Evolutionary conservation across 2,888 invertebrate genomes (phyloP), one percentile per base, ranked within the genome.

Genomic region (Microctonus aethiopoides): DNA sequence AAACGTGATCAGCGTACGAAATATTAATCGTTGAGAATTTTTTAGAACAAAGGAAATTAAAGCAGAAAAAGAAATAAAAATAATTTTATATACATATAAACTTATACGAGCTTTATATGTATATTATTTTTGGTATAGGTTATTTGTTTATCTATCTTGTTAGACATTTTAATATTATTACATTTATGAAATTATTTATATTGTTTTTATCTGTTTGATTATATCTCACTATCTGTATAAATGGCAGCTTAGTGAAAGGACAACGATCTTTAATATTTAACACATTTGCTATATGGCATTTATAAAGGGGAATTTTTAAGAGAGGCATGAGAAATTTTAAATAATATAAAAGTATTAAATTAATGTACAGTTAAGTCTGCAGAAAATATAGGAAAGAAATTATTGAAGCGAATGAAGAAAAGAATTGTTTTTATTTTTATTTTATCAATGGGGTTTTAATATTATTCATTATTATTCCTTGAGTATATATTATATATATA

Each of bases 161-260:
- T n/a, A n/a, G n/a, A n/a, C n/a, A n/a, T n/a, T n/a, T n/a, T n/a
- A n/a, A n/a, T n/a, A n/a, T n/a, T n/a, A n/a, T n/a, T n/a, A n/a
- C n/a, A n/a, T n/a, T n/a, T 29, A 5, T 46, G 46, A 41, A 6
- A 16, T 4, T 5, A n/a, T 46, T n/a, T 16, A 3, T 46, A 3
- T 46, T 46, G 4, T 29, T 6, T 56, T 36, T 56, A 56, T 29
- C 22, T 20, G 11, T 32, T 24, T 24, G 26, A 11, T 22, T 39
- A 36, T 32, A 32, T 16, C 24, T 24, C 5, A 10, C 64, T 13
- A 59, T 56, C 56, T 24, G n/a, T 51, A n/a, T 57, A n/a, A n/a
- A 59, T 34, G 26, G 57, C 2, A 39, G 46, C 32, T 26, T 57
- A 67, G 72, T 72, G 72, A 70, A 72, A 70, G 72, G 72, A 72